phyloP scores from a whole-genome alignment of 2,888 invertebrate genomes.

The Coelogynopora nodosa region DNA sequence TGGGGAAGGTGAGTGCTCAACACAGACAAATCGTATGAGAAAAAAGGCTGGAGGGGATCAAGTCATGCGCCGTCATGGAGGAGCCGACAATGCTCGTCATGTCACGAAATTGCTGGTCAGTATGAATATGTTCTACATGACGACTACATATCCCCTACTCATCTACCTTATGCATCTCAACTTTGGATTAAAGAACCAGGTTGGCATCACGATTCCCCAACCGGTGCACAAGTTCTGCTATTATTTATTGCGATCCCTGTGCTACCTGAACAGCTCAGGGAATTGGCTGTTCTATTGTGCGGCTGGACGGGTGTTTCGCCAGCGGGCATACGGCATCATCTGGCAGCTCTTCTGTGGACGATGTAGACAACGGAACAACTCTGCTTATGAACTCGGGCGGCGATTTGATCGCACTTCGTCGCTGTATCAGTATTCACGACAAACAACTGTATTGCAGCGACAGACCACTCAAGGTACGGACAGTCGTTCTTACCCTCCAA shows the following conservation, averaged over 20 bases:
- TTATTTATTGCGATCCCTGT: slow-evolving; percentile 45
- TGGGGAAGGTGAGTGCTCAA: slow-evolving; percentile 27
- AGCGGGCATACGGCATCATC: slow-evolving; percentile 39
- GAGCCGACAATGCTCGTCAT: slow-evolving; percentile 43
- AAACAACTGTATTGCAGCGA: neutral
- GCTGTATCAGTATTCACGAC: neutral
- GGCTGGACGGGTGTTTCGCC: slow-evolving; percentile 40
- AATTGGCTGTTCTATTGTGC: slow-evolving; percentile 47
- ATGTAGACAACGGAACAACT: slow-evolving; percentile 3
- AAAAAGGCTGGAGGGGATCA: neutral
- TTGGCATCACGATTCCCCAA: slow-evolving; percentile 31
- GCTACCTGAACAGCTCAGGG: slow-evolving; percentile 43
- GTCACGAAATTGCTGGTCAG: slow-evolving; percentile 42
- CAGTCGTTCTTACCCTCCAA: neutral
- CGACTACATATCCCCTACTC: slow-evolving; percentile 45
- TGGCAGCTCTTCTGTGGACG: slow-evolving; percentile 35
- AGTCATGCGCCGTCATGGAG: slow-evolving; percentile 39
- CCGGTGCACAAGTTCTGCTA: slow-evolving; percentile 45
- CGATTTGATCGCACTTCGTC: neutral
- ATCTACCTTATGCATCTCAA: slow-evolving; percentile 46
- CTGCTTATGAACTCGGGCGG: neutral
- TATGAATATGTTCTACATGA: slow-evolving; percentile 45
- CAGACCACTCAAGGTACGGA: neutral
- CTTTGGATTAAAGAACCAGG: slow-evolving; percentile 37
- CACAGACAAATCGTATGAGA: neutral